Evolutionary conservation across 2,113 vertebrate genomes (phyloP).

Genomic region (Embiotoca jacksoni): DNA sequence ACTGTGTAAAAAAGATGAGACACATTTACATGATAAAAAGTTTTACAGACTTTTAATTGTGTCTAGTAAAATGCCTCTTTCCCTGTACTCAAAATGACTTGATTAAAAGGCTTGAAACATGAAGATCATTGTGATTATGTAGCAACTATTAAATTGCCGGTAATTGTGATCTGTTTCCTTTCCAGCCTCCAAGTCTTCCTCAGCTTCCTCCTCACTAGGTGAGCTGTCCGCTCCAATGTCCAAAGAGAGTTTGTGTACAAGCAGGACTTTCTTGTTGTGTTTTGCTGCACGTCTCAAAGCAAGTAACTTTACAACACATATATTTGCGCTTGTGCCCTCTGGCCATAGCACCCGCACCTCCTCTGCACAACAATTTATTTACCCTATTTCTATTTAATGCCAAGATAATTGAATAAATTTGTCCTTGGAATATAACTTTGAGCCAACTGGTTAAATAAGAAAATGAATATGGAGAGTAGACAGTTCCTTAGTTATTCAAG

Average conservation of each 20-base stretch:
- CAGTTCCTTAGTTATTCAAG: no score
- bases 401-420: no score
- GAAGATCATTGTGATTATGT: conserved; percentile 2
- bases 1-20: not conserved
- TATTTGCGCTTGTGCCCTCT: no score
- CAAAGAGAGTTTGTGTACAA: conserved; percentile 29
- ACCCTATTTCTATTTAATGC: no score
- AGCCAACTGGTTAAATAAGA: no score
- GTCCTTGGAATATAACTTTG: no score
- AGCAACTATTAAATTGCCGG: conserved; percentile 1
- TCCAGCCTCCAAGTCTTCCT: not conserved
- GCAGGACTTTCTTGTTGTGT: conserved; percentile 17
- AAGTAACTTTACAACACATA: not conserved
- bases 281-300: not conserved
- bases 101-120: not conserved
- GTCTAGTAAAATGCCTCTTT: not conserved
- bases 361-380: no score
- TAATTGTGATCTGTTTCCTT: conserved; percentile 34
- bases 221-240: conserved; percentile 30
- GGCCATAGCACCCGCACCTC: no score
- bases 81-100: not conserved
- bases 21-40: not conserved
- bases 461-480: no score
- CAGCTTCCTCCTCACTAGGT: conserved; percentile 1
- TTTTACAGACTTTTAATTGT: not conserved